A percentile compares a stretch with the other conserved stretches of the same genome.
Evolutionary conservation across 2,113 vertebrate genomes (phyloP).

Genomic region (Misgurnus anguillicaudatus): DNA sequence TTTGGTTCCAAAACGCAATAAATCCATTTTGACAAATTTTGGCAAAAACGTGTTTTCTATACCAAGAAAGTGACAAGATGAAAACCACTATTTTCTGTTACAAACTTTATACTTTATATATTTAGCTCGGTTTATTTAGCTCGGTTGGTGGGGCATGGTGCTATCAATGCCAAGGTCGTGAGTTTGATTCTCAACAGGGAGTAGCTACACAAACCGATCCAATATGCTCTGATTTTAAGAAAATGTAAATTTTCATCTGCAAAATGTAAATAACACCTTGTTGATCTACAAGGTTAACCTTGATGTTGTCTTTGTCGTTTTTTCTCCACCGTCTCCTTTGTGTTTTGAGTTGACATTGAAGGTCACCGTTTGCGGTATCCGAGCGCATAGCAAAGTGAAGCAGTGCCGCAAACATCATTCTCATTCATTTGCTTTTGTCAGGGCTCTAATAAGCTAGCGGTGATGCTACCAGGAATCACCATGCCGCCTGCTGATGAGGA

Average conservation of each 20-base stretch:
- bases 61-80: too few relatives aligned
- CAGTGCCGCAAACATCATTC: constrained; percentile 37
- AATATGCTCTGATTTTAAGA: too few relatives aligned
- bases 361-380: constrained; percentile 30
- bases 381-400: constrained; percentile 15
- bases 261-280: background rate
- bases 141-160: background rate
- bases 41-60: too few relatives aligned
- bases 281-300: background rate
- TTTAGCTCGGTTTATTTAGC: too few relatives aligned
- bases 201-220: too few relatives aligned
- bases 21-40: too few relatives aligned
- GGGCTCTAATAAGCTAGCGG: constrained; percentile 45
- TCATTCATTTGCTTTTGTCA: constrained; percentile 54
- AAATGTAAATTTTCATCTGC: too few relatives aligned
- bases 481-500: constrained; percentile 42
- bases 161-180: too few relatives aligned
- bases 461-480: constrained; percentile 37
- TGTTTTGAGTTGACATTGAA: constrained; percentile 28
- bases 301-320: background rate
- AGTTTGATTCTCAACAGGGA: too few relatives aligned
- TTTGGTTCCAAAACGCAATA: too few relatives aligned
- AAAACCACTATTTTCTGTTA: too few relatives aligned
- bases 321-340: background rate
- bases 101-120: too few relatives aligned